Evolutionary conservation across 2,113 vertebrate species (phyloP).

Genomic region (Sitta europaea): DNA sequence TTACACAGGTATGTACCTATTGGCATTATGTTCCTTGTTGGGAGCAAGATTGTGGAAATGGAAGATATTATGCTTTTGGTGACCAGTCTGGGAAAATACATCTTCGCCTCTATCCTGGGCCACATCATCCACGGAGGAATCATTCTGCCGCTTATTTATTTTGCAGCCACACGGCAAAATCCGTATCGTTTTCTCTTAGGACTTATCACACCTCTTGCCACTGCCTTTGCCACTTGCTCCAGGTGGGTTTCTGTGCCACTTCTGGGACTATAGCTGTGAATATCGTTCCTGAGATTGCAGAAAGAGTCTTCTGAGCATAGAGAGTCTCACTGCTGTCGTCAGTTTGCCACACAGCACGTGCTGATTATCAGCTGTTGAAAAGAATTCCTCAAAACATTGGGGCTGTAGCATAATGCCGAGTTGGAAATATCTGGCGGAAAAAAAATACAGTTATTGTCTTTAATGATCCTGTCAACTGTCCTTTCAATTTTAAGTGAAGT

Average conservation of each 20-base stretch:
- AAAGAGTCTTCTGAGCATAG: not conserved
- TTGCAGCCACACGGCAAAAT: constrained; percentile 88
- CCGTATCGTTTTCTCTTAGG: constrained; percentile 92
- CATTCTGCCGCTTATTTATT: constrained; percentile 93
- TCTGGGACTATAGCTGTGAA: not conserved
- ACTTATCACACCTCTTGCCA: constrained; percentile 91
- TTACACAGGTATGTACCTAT: constrained; percentile 90
- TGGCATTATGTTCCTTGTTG: constrained; percentile 96
- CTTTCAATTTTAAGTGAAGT: not conserved
- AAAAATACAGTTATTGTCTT: not conserved
- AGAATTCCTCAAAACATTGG: not conserved
- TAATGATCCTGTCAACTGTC: not conserved
- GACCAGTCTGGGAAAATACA: constrained; percentile 95
- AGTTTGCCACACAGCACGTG: not conserved
- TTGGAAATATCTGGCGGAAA: not conserved
- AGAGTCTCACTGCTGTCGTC: not conserved
- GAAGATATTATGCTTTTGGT: constrained; percentile 88
- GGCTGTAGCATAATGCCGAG: not conserved
- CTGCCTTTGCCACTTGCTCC: constrained; percentile 96
- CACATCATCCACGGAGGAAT: constrained; percentile 93
- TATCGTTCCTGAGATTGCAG: not conserved
- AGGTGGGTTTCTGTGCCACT: constrained; percentile 77
- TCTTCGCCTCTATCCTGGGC: constrained; percentile 94
- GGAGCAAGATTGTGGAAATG: constrained; percentile 99
- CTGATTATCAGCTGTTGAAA: not conserved